A percentile compares a stretch with the other conserved stretches of the same genome.
Evolutionary conservation across 1,140 invertebrate genomes (phyloP).

Genomic region (Macrocentrus cingulum): DNA sequence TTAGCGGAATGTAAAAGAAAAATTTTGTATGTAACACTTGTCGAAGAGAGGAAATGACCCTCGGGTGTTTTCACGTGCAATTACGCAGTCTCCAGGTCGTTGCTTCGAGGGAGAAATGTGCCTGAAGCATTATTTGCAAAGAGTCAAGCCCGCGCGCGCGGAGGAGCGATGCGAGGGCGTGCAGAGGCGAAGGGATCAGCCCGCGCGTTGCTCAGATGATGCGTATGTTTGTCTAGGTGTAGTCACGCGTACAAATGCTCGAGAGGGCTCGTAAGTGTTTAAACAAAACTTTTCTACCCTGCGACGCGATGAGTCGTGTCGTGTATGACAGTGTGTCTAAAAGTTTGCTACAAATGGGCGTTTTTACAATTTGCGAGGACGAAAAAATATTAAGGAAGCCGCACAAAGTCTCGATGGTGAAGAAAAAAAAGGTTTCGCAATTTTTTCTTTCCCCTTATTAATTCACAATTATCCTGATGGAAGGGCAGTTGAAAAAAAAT

Average conservation of each 20-base stretch:
- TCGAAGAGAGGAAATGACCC: background rate
- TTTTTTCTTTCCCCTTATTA: background rate
- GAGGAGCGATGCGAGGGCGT: no score
- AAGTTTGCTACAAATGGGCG: no score
- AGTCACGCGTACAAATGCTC: conserved; percentile 38
- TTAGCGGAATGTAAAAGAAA: conserved; percentile 16
- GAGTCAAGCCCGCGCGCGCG: conserved; percentile 35
- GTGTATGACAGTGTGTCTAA: no score
- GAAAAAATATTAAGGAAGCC: no score
- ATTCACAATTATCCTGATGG: no score
- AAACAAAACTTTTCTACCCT: conserved; percentile 35
- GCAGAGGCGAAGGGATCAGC: conserved; percentile 14
- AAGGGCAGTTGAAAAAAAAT: conserved; percentile 4
- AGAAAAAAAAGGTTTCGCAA: no score
- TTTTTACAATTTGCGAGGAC: no score
- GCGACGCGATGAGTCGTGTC: no score
- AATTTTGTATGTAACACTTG: background rate
- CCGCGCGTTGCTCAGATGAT: background rate
- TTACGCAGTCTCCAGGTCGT: background rate
- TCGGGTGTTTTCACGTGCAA: no score
- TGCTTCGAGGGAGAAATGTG: conserved; percentile 26
- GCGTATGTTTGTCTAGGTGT: conserved; percentile 40
- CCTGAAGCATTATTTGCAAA: conserved; percentile 41
- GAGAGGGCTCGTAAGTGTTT: conserved; percentile 38
- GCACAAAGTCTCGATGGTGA: background rate